Evolutionary conservation across 2,797 vertebrate genomes (phyloP), one percentile per base, ranked within the genome.

Genomic region (Gobionotothen gibberifrons): DNA sequence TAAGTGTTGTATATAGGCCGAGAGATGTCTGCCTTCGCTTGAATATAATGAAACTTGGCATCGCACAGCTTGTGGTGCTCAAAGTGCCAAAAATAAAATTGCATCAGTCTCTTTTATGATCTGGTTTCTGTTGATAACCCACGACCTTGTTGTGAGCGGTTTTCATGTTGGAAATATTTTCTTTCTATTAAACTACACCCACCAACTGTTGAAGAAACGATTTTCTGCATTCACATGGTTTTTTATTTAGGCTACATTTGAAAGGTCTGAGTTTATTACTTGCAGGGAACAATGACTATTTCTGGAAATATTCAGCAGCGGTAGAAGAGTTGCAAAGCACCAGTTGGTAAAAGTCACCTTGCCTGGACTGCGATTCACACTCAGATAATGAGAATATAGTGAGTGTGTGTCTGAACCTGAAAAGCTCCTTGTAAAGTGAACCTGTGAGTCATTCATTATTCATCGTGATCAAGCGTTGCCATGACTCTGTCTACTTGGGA

Each of bases 391-490:
- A 87, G 78, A 88, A 86, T 87, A 81, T 81, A 85, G 61, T 69
- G 77, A 78, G 76, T 77, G 82, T 88, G 81, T 81, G 81, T 78
- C 72, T 86, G 83, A 79, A 84, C 87, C 79, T 90, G 89, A 91
- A 93, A 87, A 85, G 90, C 88, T 93, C 82, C 89, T 83, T 90
- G 93, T 94, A 94, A 94, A 91, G 85, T 92, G 90, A 93, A 91
- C 92, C 93, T 88, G 76, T 76, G 69, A 83, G 76, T 32, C 85
- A 90, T 94, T 82, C 68, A 93, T 94, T 94, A 94, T 94, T 93
- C 78, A 93, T 90, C 0, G 51, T 83, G 88, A 88, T 91, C 89
- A 93, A 93, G 90, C 78, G 82, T 93, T 87, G 86, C 88, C 86
- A 87, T 90, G 92, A 89, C 89, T 91, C 75, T 60, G 79, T 84